phyloP scores from a whole-genome alignment of 2,113 vertebrate genomes.

The Dipodomys merriami region DNA sequence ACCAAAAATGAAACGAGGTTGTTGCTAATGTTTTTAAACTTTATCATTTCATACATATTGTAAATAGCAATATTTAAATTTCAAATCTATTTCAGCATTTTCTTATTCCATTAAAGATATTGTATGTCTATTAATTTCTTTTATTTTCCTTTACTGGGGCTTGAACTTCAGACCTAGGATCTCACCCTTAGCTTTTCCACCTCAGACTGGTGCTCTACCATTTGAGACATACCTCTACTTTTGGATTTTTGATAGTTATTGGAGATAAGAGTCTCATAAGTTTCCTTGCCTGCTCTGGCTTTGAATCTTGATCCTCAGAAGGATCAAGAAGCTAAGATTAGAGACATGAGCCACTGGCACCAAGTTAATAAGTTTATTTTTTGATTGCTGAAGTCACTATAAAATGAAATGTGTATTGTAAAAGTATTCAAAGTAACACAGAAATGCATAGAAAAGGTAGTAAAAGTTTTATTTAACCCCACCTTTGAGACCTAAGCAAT shows the following conservation, averaged over 20 bases:
- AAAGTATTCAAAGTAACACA: not conserved
- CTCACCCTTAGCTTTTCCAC: no score
- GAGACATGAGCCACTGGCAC: no score
- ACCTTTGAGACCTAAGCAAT: not conserved
- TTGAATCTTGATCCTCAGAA: no score
- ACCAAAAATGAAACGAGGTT: not conserved
- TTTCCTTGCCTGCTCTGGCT: no score
- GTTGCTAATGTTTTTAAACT: not conserved
- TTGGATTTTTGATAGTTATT: no score
- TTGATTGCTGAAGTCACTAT: not conserved
- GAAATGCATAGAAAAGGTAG: not conserved
- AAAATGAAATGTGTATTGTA: not conserved
- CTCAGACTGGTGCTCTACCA: no score
- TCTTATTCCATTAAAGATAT: constrained; percentile 10
- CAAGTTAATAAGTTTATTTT: not conserved
- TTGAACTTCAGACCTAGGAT: no score
- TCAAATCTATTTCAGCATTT: not conserved
- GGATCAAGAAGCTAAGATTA: no score
- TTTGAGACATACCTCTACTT: no score
- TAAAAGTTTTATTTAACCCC: not conserved
- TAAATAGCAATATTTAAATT: not conserved
- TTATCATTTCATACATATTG: not conserved
- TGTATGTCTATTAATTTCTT: not conserved
- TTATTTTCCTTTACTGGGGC: no score
- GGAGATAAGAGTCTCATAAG: no score